These are phyloP conservation scores for Porphyrio hochstetteri DNA, from an alignment of 2,113 vertebrate species.

Conservation along the genomic window DNA sequence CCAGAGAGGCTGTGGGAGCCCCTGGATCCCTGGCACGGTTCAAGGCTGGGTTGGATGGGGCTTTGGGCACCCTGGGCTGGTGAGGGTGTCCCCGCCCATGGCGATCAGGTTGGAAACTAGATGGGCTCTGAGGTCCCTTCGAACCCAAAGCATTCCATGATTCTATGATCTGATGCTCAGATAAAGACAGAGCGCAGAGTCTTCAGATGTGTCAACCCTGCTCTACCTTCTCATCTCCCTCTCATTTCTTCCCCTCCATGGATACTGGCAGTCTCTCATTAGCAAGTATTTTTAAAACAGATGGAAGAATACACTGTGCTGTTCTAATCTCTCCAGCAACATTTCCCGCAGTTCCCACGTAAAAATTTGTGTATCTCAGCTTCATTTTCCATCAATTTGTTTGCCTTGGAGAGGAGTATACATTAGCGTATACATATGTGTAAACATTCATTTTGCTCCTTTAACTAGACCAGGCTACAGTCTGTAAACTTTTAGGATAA, in stretches of 20 bases:
- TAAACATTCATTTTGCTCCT: neutral
- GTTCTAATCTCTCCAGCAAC: neutral
- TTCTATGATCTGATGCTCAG: neutral
- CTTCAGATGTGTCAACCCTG: accelerated
- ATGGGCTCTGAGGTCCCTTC: too few relatives aligned
- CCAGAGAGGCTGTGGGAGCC: too few relatives aligned
- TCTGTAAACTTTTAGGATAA: neutral
- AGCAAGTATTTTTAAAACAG: slow-evolving; percentile 26
- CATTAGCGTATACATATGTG: accelerated
- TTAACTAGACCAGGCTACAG: neutral
- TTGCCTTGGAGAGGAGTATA: neutral
- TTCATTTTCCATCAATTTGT: neutral
- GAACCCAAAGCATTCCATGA: too few relatives aligned
- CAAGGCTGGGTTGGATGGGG: too few relatives aligned
- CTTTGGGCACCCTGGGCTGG: too few relatives aligned
- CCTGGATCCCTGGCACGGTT: too few relatives aligned
- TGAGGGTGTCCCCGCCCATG: too few relatives aligned
- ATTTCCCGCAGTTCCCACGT: neutral
- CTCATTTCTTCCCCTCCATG: neutral
- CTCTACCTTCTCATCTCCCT: neutral
- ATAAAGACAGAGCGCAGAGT: neutral
- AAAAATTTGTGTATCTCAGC: neutral
- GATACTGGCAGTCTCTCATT: slow-evolving; percentile 16
- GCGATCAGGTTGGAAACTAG: too few relatives aligned
- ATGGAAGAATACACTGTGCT: neutral